Conservation (phyloP, 2,888 invertebrate species). For the Cacoxenus indagator region DNA sequence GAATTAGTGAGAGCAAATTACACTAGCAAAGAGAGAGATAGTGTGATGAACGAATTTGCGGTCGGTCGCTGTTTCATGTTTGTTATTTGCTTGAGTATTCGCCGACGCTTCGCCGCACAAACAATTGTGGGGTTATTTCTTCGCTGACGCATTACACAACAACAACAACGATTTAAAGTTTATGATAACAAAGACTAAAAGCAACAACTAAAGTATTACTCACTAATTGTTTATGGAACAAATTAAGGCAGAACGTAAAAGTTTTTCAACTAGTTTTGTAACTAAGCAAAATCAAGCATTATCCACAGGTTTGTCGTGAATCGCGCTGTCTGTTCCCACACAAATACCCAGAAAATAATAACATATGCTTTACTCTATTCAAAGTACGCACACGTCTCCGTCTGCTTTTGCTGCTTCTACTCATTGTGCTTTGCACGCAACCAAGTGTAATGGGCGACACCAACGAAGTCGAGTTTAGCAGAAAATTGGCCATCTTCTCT, state of each 20-base stretch:
- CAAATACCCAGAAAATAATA: neutral
- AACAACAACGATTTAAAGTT: neutral
- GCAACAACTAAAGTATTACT: slow-evolving; percentile 7
- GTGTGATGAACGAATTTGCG: no score
- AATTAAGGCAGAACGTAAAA: neutral
- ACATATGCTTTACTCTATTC: no score
- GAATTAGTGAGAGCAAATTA: no score
- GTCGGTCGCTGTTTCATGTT: neutral
- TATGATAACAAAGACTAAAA: slow-evolving; percentile 2
- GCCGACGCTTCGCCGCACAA: neutral
- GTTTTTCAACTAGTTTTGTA: neutral
- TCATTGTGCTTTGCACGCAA: neutral
- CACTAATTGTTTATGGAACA: slow-evolving; percentile 10
- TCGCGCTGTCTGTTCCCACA: neutral
- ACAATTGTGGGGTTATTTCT: neutral
- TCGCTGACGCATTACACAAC: neutral
- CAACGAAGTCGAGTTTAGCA: slow-evolving; percentile 43
- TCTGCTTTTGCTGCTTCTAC: neutral
- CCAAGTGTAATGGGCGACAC: slow-evolving; percentile 40
- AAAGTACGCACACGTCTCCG: neutral
- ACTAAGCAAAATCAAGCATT: neutral
- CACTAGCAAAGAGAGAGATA: no score
- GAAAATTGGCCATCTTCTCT: slow-evolving; percentile 46
- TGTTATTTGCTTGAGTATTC: neutral
- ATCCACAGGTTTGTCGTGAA: neutral